Conservation (phyloP, 2,797 vertebrate genomes). For the Rhynchonycteris naso region DNA sequence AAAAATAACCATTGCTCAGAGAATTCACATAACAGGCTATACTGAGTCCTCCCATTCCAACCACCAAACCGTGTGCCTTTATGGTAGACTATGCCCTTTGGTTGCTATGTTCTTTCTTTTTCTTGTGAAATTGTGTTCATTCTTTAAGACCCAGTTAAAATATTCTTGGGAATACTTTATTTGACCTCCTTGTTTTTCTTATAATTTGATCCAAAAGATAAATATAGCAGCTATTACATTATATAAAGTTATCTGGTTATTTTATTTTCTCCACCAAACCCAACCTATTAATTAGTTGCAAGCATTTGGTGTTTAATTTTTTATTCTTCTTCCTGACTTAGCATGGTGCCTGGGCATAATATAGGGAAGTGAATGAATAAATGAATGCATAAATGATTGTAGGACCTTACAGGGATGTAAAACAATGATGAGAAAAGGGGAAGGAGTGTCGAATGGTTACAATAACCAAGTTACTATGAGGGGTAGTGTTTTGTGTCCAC, state of each 20-base stretch:
- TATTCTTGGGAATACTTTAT: neutral
- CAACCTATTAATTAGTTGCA: neutral
- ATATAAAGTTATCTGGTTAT: neutral
- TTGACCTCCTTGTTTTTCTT: neutral
- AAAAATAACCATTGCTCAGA: neutral
- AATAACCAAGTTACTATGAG: neutral
- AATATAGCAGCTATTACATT: neutral
- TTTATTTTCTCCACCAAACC: neutral
- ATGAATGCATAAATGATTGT: neutral
- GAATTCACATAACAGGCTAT: neutral
- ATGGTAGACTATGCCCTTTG: accelerated
- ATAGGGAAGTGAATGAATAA: neutral
- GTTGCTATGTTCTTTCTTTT: neutral
- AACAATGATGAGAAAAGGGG: neutral
- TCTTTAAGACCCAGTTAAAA: neutral
- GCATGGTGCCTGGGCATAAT: neutral
- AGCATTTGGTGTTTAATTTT: neutral
- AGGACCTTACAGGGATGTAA: neutral
- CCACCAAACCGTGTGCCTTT: neutral
- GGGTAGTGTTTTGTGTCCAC: neutral
- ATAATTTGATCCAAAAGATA: neutral
- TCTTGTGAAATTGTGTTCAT: neutral
- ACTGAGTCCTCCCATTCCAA: neutral
- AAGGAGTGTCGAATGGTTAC: neutral
- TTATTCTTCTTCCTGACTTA: neutral